Conservation (phyloP, 2,113 vertebrate genomes). For the Oreochromis tanganicae region DNA sequence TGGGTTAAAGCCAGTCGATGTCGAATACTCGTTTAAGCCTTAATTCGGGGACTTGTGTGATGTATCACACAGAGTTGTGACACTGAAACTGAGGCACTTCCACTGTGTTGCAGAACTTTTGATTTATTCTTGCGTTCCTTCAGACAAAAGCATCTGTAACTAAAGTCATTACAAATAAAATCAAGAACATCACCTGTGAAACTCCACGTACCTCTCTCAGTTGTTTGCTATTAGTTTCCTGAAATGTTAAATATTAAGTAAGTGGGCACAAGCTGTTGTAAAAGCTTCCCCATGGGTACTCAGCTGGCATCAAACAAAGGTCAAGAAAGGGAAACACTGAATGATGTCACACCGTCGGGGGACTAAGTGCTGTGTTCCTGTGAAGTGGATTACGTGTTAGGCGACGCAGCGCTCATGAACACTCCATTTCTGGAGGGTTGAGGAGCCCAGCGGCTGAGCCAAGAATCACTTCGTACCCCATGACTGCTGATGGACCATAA, state of each 20-base stretch:
- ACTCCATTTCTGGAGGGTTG: constrained; percentile 7
- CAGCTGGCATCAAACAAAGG: constrained; percentile 47
- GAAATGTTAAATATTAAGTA: neutral
- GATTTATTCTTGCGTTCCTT: constrained; percentile 2
- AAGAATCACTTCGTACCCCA: constrained; percentile 17
- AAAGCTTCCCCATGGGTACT: neutral
- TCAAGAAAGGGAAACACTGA: constrained; percentile 43
- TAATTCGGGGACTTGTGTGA: neutral
- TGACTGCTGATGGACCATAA: constrained; percentile 14
- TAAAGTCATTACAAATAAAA: neutral
- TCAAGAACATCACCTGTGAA: neutral
- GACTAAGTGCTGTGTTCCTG: constrained; percentile 42
- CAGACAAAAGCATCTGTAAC: neutral
- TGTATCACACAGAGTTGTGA: neutral
- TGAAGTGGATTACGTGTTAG: constrained; percentile 49
- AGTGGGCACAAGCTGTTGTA: neutral
- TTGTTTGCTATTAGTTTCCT: neutral
- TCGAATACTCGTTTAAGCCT: neutral
- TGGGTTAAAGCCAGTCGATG: neutral
- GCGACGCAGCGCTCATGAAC: constrained; percentile 33
- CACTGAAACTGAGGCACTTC: neutral
- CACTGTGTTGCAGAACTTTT: neutral
- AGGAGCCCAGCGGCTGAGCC: constrained; percentile 14
- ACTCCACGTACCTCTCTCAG: neutral
- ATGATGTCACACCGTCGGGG: constrained; percentile 31